phyloP scores from a whole-genome alignment of 2,797 vertebrate species.

The Pteronotus mesoamericanus region DNA sequence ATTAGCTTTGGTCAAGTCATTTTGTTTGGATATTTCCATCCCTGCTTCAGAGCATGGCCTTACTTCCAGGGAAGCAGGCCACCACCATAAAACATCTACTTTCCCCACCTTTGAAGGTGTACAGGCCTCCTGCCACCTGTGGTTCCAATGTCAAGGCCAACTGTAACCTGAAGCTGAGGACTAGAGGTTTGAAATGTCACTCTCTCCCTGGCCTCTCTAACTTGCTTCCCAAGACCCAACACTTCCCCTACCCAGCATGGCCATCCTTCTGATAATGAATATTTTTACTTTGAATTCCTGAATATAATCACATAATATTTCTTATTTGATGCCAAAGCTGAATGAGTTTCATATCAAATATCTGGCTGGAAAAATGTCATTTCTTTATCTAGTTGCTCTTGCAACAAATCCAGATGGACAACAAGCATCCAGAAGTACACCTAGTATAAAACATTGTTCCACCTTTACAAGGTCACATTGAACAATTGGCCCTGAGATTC shows the following conservation, averaged over 20 bases:
- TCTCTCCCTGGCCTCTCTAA: neutral
- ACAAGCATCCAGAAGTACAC: neutral
- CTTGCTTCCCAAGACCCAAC: neutral
- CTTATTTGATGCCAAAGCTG: neutral
- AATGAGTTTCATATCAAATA: slow-evolving; percentile 6
- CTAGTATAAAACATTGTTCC: neutral
- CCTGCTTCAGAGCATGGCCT: neutral
- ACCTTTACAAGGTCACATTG: neutral
- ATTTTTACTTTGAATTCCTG: neutral
- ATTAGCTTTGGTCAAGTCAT: neutral
- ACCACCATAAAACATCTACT: neutral
- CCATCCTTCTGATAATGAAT: neutral
- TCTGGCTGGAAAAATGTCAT: neutral
- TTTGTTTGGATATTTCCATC: neutral
- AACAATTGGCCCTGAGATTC: neutral
- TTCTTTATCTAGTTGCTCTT: neutral
- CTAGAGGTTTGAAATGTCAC: neutral
- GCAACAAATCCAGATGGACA: neutral
- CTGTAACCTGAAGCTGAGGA: neutral
- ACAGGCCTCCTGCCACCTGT: neutral
- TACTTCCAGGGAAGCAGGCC: neutral
- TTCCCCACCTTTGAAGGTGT: neutral
- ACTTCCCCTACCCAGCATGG: fast-evolving
- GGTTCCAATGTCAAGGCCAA: neutral
- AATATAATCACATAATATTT: neutral